Base-by-base conservation (phyloP, 2,797 vertebrate species). In the Clarias laeviceps region DNA sequence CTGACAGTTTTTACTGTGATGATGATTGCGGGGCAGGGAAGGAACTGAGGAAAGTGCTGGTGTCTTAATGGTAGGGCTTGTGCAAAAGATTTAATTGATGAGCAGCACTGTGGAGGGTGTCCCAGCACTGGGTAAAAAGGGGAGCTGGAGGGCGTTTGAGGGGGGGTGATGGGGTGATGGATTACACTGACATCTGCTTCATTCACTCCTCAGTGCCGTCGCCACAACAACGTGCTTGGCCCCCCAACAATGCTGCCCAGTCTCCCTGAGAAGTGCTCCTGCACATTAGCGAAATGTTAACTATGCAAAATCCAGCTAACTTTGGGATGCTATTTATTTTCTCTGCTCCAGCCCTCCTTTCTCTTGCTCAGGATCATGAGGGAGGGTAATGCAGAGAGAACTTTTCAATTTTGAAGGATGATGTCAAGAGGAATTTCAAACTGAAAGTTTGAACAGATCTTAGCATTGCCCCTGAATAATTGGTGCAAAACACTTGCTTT, bases 121-220 rank as follows among this genome's bases (percentile, higher is more conserved):
- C 93, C 91, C 91, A 91, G 92, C 92, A 90, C 92, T 93, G 94
- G 93, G 92, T 94, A 92, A 93, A 93, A 93, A 90, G 92, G 90
- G 92, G 92, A 91, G 90, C 88, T 90, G 93, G 90, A 89, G 91
- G 88, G 93, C 34, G 68, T 72, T 80, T 34, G 88, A 90, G 91
- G 90, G 27, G 27, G 76, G 93, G 92, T 87, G 90, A 92, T 88
- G 5, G 89, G 91, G 91, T 96, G 96, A 97, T 95, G 94, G 96
- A 97, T 95, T 94, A 95, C 95, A 93, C 94, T 96, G 96, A 96
- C 96, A 97, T 96, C 94, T 96, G 95, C 94, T 95, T 96, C 96
- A 96, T 96, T 96, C 96, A 97, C 93, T 95, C 94, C 93, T 94
- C 93, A 91, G 92, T 92, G 89, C 93, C 92, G 96, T 98, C 96